phyloP scores from a whole-genome alignment of 2,888 invertebrate genomes.

The Chrysodeixis includens region DNA sequence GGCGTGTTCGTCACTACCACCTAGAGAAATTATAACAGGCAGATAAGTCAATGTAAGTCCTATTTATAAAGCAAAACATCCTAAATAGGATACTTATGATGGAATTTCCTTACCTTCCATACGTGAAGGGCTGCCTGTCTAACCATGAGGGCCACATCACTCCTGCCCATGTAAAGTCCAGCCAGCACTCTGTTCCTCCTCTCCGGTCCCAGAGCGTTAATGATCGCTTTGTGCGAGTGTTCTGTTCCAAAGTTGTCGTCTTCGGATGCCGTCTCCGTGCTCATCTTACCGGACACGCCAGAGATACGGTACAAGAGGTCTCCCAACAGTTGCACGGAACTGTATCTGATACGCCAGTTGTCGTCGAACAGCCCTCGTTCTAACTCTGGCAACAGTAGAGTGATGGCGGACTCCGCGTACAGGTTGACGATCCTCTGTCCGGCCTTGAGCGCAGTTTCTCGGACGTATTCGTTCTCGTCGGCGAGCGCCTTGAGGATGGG shows the following conservation, averaged over 20 bases:
- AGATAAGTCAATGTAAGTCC: too few relatives aligned
- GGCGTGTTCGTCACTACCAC: constrained; percentile 99
- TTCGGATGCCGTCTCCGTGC: constrained; percentile 98
- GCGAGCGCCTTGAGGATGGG: constrained; percentile 99
- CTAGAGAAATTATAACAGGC: constrained; percentile 57
- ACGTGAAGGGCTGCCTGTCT: constrained; percentile 99
- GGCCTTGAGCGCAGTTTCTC: constrained; percentile 98
- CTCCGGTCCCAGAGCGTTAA: constrained; percentile 95
- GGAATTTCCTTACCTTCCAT: constrained; percentile 97
- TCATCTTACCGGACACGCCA: constrained; percentile 99
- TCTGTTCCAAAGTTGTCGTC: constrained; percentile 99
- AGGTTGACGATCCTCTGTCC: constrained; percentile 98
- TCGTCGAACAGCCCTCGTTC: constrained; percentile 98
- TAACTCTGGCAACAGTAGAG: constrained; percentile 96
- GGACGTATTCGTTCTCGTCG: constrained; percentile 99
- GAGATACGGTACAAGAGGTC: constrained; percentile 98
- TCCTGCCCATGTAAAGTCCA: constrained; percentile 98
- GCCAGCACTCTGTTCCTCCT: constrained; percentile 97
- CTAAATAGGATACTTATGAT: too few relatives aligned
- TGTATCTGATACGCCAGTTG: constrained; percentile 99
- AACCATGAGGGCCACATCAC: constrained; percentile 98
- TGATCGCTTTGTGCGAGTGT: constrained; percentile 97
- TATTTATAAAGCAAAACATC: too few relatives aligned
- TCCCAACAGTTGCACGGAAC: constrained; percentile 98
- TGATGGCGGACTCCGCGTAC: constrained; percentile 98